phyloP scores from a whole-genome alignment of 2,113 vertebrate species.

The Saimiri boliviensis region DNA sequence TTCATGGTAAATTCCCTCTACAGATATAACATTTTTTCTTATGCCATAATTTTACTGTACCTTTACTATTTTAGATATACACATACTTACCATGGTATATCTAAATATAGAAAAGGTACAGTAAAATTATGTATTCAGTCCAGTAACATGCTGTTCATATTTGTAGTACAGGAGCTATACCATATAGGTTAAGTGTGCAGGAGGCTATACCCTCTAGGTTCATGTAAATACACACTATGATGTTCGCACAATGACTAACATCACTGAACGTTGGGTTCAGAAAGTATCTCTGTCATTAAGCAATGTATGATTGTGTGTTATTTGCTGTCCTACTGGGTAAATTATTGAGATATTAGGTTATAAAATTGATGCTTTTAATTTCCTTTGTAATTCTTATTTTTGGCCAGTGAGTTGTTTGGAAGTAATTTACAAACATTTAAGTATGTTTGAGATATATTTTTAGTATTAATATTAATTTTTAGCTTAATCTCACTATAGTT shows the following conservation, averaged over 20 bases:
- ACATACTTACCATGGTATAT: background rate
- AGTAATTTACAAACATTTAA: background rate
- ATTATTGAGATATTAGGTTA: background rate
- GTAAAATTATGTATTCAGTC: too few relatives aligned
- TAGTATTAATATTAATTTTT: background rate
- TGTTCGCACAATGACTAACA: background rate
- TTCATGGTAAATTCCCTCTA: too few relatives aligned
- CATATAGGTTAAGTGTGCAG: background rate
- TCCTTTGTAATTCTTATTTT: background rate
- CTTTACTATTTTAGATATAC: background rate
- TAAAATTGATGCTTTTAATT: background rate
- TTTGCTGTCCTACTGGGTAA: background rate
- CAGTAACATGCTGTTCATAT: background rate
- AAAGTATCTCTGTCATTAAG: background rate
- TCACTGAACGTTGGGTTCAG: background rate
- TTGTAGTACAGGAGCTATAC: background rate
- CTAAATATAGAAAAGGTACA: too few relatives aligned
- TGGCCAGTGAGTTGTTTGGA: background rate
- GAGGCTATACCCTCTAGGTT: background rate
- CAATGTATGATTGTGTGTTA: background rate
- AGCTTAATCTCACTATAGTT: background rate
- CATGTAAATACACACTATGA: background rate
- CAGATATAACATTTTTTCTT: background rate
- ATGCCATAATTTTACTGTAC: background rate
- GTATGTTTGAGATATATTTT: background rate